Evolutionary conservation across 2,113 vertebrate genomes (phyloP), one percentile per base, ranked within the genome.

Genomic region (Glaucidium brasilianum): DNA sequence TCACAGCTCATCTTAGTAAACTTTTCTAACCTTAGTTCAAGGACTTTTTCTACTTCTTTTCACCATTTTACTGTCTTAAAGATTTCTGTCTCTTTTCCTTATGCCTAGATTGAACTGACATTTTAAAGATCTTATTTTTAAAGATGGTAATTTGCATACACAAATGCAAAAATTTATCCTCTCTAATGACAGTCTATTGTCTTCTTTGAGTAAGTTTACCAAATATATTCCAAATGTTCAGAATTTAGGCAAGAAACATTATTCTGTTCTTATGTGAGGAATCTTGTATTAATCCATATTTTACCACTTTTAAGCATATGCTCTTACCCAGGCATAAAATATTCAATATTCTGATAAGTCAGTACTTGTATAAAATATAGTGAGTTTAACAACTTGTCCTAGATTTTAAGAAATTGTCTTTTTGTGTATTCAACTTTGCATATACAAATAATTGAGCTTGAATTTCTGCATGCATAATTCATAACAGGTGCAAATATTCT

Each of bases 401-500:
- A 91, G 77, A 96, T 92, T 91, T 91, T 90, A 91, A 91, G 84
- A 96, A 94, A 79, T 59, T 15, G 11, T 21, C 3, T 91, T 88
- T 91, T 85, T 90, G 79, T 94, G 71, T 85, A 73, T 92, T 96
- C 78, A 94, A 52, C 37, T 96, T 92, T 71, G 47, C 81, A 88
- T 94, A 79, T 69, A 77, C 94, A 97, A 96, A 95, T 94, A 96
- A 92, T 22, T 76, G 84, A 90, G 53, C 41, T 77, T 91, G 63
- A 77, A 68, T 83, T 95, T 92, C 74, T 83, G 32, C 41, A 79
- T 95, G 50, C 32, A 94, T 95, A 91, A 95, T 95, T 92, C 74
- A 90, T 92, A 91, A 68, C 83, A 92, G 92, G 94, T 96, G 63
- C 55, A 95, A 96, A 97, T 95, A 96, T 63, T 92, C 84, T 79